phyloP scores from a whole-genome alignment of 2,113 vertebrate genomes.

The Petrocephalus zakoni region DNA sequence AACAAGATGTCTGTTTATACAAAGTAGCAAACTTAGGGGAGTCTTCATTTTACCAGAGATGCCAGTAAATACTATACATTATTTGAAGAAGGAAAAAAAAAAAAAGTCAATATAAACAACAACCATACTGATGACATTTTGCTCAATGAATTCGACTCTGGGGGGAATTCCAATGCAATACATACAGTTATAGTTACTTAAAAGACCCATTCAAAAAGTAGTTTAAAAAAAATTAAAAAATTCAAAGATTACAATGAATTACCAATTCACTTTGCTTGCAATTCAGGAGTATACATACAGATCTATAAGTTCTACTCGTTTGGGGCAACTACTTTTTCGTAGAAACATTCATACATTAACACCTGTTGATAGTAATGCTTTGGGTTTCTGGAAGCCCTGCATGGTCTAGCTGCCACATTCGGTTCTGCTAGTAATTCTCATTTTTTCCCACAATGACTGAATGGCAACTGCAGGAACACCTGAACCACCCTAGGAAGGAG shows the following conservation, averaged over 20 bases:
- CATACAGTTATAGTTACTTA: background rate
- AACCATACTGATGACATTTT: background rate
- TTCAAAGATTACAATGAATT: background rate
- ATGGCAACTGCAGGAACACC: background rate
- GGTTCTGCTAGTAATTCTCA: slow-evolving; percentile 44
- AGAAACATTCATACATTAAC: slow-evolving; percentile 38
- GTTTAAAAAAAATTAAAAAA: background rate
- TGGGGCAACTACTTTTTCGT: background rate
- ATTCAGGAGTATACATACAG: background rate
- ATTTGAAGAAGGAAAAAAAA: background rate
- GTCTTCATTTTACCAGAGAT: background rate
- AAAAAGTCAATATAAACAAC: background rate
- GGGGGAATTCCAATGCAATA: background rate
- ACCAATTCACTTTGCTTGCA: background rate
- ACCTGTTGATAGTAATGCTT: background rate
- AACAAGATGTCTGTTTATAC: background rate
- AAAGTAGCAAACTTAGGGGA: background rate
- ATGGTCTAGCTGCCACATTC: slow-evolving; percentile 68
- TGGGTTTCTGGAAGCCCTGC: slow-evolving; percentile 67
- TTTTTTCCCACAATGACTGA: background rate
- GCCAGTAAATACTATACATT: background rate
- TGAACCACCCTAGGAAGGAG: background rate
- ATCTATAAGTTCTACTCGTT: background rate
- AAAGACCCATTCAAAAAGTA: background rate
- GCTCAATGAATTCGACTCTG: background rate